Base-by-base conservation (phyloP, 2,113 vertebrate genomes). In the Fukomys damarensis region DNA sequence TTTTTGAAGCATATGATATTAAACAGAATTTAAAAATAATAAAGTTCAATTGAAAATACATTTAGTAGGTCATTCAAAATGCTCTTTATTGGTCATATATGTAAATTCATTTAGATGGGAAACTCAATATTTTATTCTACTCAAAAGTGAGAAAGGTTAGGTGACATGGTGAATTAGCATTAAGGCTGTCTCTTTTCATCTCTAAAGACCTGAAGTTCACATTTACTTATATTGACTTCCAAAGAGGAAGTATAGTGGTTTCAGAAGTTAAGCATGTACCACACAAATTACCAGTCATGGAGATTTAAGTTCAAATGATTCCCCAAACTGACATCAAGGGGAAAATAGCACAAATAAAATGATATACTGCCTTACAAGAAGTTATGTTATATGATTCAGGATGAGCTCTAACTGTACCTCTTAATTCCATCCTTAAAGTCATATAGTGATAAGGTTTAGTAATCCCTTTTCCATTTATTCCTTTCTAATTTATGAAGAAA, bases 121-220 rank as follows among this genome's bases (percentile, higher is more conserved):
- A n/a, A 63, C 68, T 80, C 63, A 93, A 52, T 95, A 96, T 94
- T 30, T 98, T 98, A 96, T 97, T 70, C 46, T 91, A 84, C 1
- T 32, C 97, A 90, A 81, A 97, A 74, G 11, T 0, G n/a, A 96
- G 9, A 81, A 28, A 96, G 86, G 65, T 93, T 92, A 96, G 52
- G 90, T 97, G 96, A 98, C 96, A 98, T 16, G 97, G 61, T 96
- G 90, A 98, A 97, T 98, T 97, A 98, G 92, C 94, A 94, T 97
- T 65, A 94, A 97, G 72, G 11, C 35, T 85, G 90, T 97, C 92
- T 96, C 28, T 95, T 93, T 94, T 96, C 68, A 94, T 97, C 93
- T 97, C 74, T 84, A 66, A 97, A 93, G 91, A 95, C 54, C 68
- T 96, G 89, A 97, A 96, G 91, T 96, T 97, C 95, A 96, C 89